Evolutionary conservation across 2,888 invertebrate species (phyloP), one percentile per base, ranked within the genome.

Genomic region (Drosophila pseudotakahashii): DNA sequence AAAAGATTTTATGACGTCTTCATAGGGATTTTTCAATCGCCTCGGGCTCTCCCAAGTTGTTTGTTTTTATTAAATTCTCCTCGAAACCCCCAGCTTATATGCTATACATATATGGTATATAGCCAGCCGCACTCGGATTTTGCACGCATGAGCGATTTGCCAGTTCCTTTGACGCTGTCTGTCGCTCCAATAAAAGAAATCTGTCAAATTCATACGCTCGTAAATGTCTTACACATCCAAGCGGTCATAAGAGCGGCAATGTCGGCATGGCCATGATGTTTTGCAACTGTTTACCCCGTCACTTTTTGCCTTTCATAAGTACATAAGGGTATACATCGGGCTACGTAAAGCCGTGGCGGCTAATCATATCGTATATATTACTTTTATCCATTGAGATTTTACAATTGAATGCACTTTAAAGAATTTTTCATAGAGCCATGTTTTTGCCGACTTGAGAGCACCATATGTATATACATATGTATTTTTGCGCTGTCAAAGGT

Each of bases 201-300:
- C 83, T 85, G 86, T 85, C 85, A 85, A 85, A 85, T 77, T 85
- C 79, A 81, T 79, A 76, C 68, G 79, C 79, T 88, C 79, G 86
- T 85, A 85, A 85, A 85, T 79, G 85, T 85, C 85, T 79, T 73
- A 60, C 66, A 71, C 85, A 81, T 23, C 32, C 39, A 62, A 2
- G 13, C 51, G 39, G 62, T 10, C 47, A 47, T 23, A 41, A 19
- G 9, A 41, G 58, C 53, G 30, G n/a, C 58, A 13, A 44, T 16
- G 16, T 41, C 16, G 45, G 55, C 45, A 16, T 53, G 39, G 54
- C 62, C 54, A 34, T 62, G 63, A 62, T 75, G 67, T 79, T 74
- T 76, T 72, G 64, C 51, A 79, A 75, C 76, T 68, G 59, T 77
- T 72, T 74, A 73, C 61, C 53, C 55, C 45, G 26, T 61, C 67